Base-by-base conservation (phyloP, 2,888 invertebrate species). In the Apamea crenata region DNA sequence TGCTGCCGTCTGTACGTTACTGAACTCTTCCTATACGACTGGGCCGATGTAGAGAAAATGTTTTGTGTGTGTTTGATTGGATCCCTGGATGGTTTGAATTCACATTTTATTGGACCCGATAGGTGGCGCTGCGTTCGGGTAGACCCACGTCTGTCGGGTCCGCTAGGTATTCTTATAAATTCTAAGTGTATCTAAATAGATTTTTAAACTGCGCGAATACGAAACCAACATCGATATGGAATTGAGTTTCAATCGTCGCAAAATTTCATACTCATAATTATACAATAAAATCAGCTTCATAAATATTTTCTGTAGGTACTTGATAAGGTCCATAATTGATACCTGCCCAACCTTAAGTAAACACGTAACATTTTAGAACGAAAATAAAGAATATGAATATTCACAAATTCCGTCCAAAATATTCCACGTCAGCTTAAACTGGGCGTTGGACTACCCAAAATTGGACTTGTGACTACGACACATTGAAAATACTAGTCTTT, bases 401-500 rank as follows among this genome's bases (percentile, higher is more conserved):
- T 44, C 29, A 71, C 21, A 44, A 44, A 83, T 16, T 29, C 44
- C 5, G 47, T 47, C 25, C 29, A 69, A 83, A 87, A 81, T 80
- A 74, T 81, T 78, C 61, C 67, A 74, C 53, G 78, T 80, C 76
- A 68, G 72, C 59, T 75, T 80, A 77, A 75, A 79, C 61, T 12
- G 21, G 72, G 65, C 53, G 72, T 69, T 36, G 61, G 66, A 72
- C 53, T 70, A 63, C 29, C 59, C 53, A 67, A 80, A 81, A 87
- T 85, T 76, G 74, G 69, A 56, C 70, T 74, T 21, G 50, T 36
- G 68, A 67, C 69, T 63, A 73, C 70, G 66, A 65, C 71, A 68
- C 63, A 53, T 77, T 68, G 80, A 69, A 87, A 80, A 80, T 76
- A 71, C 69, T 78, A 71, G 80, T 61, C 50, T 77, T 70, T 87